A percentile compares a stretch with the other conserved stretches of the same genome.
Conservation (phyloP, 1,140 invertebrate species). For the Doryteuthis pealeii region DNA sequence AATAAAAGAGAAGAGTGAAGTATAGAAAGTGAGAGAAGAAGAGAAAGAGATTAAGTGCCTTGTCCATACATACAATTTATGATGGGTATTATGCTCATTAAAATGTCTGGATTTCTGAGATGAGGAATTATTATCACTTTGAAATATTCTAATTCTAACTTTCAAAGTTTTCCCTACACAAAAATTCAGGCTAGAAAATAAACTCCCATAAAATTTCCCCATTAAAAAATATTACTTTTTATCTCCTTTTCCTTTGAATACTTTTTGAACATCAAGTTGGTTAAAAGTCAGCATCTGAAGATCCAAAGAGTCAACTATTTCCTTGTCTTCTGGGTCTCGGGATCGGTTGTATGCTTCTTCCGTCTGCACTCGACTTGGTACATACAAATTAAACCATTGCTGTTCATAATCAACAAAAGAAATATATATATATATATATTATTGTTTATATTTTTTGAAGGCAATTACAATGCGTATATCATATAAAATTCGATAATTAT, state of each 20-base stretch:
- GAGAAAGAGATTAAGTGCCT: too few relatives aligned
- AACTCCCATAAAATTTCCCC: neutral
- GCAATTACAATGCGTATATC: too few relatives aligned
- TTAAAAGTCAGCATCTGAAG: neutral
- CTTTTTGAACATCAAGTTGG: slow-evolving; percentile 48
- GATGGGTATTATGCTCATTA: too few relatives aligned
- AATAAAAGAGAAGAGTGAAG: too few relatives aligned
- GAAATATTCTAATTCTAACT: neutral
- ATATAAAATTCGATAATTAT: too few relatives aligned
- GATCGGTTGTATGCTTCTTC: slow-evolving; percentile 30
- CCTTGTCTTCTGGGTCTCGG: slow-evolving; percentile 10
- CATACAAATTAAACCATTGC: slow-evolving; percentile 59
- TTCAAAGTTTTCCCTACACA: neutral
- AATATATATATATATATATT: too few relatives aligned
- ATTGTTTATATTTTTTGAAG: too few relatives aligned
- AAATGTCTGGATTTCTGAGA: too few relatives aligned
- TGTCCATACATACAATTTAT: too few relatives aligned
- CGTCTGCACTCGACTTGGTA: slow-evolving; percentile 45
- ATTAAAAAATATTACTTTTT: slow-evolving; percentile 46
- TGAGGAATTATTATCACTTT: neutral
- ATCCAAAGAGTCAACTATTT: slow-evolving; percentile 10
- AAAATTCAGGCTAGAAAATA: neutral
- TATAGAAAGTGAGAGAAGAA: too few relatives aligned
- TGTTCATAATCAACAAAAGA: too few relatives aligned
- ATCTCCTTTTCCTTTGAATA: slow-evolving; percentile 54